Percentiles rank a stretch among this genome's conserved stretches.
phyloP scores from a whole-genome alignment of 2,797 vertebrate species.

The Lutra lutra region DNA sequence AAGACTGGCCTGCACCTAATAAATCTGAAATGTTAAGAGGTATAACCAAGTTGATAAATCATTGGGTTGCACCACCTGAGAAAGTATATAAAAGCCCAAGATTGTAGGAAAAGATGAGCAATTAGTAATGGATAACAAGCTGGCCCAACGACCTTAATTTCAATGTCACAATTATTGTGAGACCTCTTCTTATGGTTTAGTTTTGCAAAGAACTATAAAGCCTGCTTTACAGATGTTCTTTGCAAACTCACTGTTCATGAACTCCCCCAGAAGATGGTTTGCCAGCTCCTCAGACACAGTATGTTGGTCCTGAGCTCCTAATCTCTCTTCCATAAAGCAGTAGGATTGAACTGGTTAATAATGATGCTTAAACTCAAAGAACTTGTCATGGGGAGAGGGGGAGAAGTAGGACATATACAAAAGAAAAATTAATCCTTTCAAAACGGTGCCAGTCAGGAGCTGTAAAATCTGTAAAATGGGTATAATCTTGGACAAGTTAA shows the following conservation, averaged over 20 bases:
- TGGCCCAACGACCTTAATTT: neutral
- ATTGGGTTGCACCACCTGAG: constrained; percentile 61
- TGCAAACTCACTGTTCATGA: neutral
- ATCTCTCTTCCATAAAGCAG: neutral
- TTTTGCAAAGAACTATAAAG: constrained; percentile 8
- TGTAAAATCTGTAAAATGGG: neutral
- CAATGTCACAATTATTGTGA: neutral
- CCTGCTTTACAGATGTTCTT: neutral
- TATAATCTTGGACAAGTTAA: neutral
- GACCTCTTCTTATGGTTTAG: neutral
- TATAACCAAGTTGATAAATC: constrained; percentile 73
- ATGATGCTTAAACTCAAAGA: neutral
- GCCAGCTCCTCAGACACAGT: neutral
- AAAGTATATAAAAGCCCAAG: constrained; percentile 43
- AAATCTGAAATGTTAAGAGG: constrained; percentile 73
- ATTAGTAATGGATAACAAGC: neutral
- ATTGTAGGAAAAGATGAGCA: constrained; percentile 51
- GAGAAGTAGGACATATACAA: neutral
- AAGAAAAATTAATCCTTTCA: neutral
- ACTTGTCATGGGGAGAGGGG: neutral
- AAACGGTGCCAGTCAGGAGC: neutral
- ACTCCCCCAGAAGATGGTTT: neutral
- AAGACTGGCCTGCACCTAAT: constrained; percentile 70
- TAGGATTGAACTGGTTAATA: neutral
- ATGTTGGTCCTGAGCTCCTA: neutral